Percentiles rank a stretch among this genome's conserved stretches.
These are phyloP conservation scores for Himalopsyche kuldschensis DNA, from an alignment of 2,888 invertebrate species.

Conservation along the genomic window DNA sequence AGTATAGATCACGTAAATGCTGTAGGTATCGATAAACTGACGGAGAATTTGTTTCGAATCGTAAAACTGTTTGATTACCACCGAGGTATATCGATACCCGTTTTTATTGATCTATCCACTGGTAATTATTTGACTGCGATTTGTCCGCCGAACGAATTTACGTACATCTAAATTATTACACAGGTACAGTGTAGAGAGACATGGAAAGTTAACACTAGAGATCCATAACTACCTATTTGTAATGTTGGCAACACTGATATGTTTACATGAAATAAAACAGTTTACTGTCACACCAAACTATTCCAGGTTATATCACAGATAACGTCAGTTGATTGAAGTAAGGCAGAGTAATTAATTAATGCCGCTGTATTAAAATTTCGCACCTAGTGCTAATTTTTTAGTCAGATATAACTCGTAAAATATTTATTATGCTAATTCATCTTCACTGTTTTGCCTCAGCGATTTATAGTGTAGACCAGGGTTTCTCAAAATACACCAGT, in stretches of 20 bases:
- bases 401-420: too few species aligned
- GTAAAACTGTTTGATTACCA: slow-evolving; percentile 21
- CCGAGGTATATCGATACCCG: slow-evolving; percentile 21
- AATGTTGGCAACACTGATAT: background rate
- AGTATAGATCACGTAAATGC: background rate
- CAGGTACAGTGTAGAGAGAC: background rate
- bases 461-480: too few species aligned
- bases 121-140: slow-evolving; percentile 20
- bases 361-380: too few species aligned
- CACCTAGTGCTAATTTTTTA: too few species aligned
- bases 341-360: too few species aligned
- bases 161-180: background rate
- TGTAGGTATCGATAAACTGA: slow-evolving; percentile 9
- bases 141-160: background rate
- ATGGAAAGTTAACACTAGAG: background rate
- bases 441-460: too few species aligned
- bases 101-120: slow-evolving; percentile 18
- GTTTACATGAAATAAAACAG: background rate
- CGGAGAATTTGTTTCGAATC: slow-evolving; percentile 24
- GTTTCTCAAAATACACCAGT: too few species aligned
- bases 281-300: background rate
- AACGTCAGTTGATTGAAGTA: too few species aligned
- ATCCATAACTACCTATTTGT: background rate
- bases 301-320: too few species aligned
- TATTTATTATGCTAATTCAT: too few species aligned